Evolutionary conservation across 2,113 vertebrate species (phyloP).

Genomic region (Sarotherodon lohbergeri): DNA sequence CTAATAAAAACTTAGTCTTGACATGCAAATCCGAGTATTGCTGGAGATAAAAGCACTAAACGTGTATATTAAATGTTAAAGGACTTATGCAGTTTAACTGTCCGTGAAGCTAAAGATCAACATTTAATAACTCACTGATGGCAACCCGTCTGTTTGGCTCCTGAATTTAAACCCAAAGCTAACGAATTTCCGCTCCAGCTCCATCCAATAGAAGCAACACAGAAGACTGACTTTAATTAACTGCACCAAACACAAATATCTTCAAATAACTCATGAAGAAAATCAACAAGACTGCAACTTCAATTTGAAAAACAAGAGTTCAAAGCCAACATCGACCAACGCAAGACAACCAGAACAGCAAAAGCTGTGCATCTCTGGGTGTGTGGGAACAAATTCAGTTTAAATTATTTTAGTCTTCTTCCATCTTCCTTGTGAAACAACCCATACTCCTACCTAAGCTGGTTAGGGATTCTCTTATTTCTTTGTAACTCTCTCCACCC

Average conservation of each 20-base stretch:
- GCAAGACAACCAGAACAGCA: conserved; percentile 35
- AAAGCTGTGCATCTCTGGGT: neutral
- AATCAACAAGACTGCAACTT: neutral
- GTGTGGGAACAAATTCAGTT: conserved; percentile 50
- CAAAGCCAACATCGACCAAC: conserved; percentile 19
- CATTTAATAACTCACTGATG: neutral
- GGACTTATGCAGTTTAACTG: neutral
- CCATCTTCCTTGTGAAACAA: conserved; percentile 76
- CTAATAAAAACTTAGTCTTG: neutral
- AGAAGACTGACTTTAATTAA: neutral
- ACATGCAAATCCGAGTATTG: neutral
- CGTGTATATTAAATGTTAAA: neutral
- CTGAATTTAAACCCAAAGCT: neutral
- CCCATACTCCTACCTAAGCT: conserved; percentile 83
- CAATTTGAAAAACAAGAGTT: neutral
- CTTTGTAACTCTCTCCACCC: conserved; percentile 80
- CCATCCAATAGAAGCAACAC: neutral
- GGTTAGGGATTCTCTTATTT: conserved; percentile 80
- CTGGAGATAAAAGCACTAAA: neutral
- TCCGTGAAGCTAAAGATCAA: neutral
- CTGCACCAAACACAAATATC: neutral
- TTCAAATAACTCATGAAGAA: neutral
- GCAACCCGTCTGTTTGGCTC: neutral
- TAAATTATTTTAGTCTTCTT: conserved; percentile 52
- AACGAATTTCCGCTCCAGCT: neutral